phyloP scores from a whole-genome alignment of 2,797 vertebrate species.

The Semotilus atromaculatus region DNA sequence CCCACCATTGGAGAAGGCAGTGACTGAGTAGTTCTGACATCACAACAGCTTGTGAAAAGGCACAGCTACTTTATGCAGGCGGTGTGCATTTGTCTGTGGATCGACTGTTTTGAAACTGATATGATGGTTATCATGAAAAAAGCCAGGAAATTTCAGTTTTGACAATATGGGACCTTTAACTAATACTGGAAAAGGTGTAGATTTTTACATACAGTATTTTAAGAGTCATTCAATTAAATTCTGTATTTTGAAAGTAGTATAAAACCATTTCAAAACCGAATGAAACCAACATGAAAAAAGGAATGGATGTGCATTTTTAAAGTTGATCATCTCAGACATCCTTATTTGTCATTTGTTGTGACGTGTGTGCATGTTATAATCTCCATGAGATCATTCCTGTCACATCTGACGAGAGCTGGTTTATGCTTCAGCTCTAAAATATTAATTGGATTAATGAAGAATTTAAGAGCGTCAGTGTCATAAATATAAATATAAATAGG shows the following conservation, averaged over 20 bases:
- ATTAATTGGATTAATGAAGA: slow-evolving; percentile 81
- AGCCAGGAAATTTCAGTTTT: too few species aligned
- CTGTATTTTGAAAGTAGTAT: background rate
- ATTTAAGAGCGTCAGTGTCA: slow-evolving; percentile 72
- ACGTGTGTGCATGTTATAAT: slow-evolving; percentile 50
- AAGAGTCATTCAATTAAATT: background rate
- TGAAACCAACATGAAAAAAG: background rate
- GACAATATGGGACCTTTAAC: too few species aligned
- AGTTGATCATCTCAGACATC: background rate
- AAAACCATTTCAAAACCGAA: background rate
- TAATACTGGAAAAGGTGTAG: background rate
- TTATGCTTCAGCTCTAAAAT: slow-evolving; percentile 72
- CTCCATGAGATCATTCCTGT: slow-evolving; percentile 66
- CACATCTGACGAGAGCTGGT: slow-evolving; percentile 69
- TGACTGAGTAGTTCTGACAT: too few species aligned
- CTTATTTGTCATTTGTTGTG: slow-evolving; percentile 56
- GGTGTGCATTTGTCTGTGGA: too few species aligned
- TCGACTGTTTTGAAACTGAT: too few species aligned
- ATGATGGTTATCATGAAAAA: too few species aligned
- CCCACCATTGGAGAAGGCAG: too few species aligned
- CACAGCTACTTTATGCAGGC: too few species aligned
- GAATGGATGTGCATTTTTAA: background rate
- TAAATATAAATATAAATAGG: slow-evolving; percentile 81
- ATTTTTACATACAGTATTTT: background rate
- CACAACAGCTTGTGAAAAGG: too few species aligned